phyloP scores from a whole-genome alignment of 2,113 vertebrate species.

The Leucosticte australis region DNA sequence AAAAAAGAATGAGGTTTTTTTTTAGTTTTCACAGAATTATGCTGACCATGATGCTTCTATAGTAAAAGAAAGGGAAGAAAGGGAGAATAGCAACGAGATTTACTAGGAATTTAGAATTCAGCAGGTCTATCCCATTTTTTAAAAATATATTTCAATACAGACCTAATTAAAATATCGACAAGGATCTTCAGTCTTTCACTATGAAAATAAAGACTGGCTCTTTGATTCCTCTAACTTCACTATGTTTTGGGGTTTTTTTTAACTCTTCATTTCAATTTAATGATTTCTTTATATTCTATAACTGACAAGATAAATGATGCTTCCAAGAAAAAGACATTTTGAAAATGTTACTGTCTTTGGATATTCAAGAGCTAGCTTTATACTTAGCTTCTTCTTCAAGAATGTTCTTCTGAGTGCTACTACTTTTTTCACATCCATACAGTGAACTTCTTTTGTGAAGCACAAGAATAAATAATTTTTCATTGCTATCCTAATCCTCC shows the following conservation, averaged over 20 bases:
- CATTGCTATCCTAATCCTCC: not conserved
- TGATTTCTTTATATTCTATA: not conserved
- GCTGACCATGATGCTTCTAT: not conserved
- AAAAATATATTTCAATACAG: not conserved
- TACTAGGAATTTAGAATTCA: not conserved
- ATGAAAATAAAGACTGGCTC: not conserved
- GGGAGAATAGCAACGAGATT: not conserved
- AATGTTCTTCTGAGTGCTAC: not conserved
- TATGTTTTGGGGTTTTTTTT: not conserved
- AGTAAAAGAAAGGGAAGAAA: not conserved
- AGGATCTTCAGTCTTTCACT: not conserved
- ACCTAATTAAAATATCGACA: not conserved
- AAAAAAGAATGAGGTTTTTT: rapidly evolving
- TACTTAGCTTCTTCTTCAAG: not conserved
- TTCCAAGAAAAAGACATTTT: not conserved
- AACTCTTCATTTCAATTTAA: not conserved
- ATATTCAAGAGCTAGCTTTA: not conserved
- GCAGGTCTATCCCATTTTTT: not conserved
- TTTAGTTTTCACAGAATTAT: not conserved
- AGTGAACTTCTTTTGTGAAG: not conserved
- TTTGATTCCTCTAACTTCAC: not conserved
- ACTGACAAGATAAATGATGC: not conserved
- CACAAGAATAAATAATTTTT: not conserved
- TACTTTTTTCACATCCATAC: not conserved
- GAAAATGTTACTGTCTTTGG: not conserved